These are phyloP conservation scores for Aricia agestis DNA, from an alignment of 1,140 invertebrate species.

Conservation along the genomic window DNA sequence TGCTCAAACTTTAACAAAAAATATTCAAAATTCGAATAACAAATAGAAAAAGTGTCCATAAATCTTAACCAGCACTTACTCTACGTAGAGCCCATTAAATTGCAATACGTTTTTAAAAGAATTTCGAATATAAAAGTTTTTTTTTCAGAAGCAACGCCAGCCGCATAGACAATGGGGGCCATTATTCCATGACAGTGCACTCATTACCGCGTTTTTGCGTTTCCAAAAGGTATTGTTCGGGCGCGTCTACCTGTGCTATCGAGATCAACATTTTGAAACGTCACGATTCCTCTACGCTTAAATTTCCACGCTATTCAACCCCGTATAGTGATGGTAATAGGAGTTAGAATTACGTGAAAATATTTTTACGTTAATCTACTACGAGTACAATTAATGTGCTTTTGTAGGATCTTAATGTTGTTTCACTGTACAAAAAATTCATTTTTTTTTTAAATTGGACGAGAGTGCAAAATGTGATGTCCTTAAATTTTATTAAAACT, in stretches of 20 bases:
- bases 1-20: background rate
- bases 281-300: conserved; percentile 21
- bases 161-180: conserved; percentile 65
- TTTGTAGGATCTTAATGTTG: conserved; percentile 3
- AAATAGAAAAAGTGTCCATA: background rate
- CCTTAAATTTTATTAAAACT: background rate
- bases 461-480: background rate
- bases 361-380: conserved; percentile 7
- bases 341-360: conserved; percentile 6
- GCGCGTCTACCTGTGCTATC: conserved; percentile 65
- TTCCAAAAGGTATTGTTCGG: conserved; percentile 51
- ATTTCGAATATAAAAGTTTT: conserved; percentile 37
- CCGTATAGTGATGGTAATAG: conserved; percentile 12
- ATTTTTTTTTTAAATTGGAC: conserved; percentile 6
- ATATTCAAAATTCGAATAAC: background rate
- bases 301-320: conserved; percentile 23
- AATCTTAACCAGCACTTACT: background rate
- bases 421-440: conserved; percentile 5
- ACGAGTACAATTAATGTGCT: conserved; percentile 2
- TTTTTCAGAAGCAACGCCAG: conserved; percentile 46
- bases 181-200: conserved; percentile 59
- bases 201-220: conserved; percentile 70
- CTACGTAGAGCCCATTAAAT: conserved; percentile 16
- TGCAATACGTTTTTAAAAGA: conserved; percentile 9
- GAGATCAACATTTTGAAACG: conserved; percentile 33